These are phyloP conservation scores for Pissodes strobi DNA, from an alignment of 1,140 invertebrate species.

Conservation along the genomic window DNA sequence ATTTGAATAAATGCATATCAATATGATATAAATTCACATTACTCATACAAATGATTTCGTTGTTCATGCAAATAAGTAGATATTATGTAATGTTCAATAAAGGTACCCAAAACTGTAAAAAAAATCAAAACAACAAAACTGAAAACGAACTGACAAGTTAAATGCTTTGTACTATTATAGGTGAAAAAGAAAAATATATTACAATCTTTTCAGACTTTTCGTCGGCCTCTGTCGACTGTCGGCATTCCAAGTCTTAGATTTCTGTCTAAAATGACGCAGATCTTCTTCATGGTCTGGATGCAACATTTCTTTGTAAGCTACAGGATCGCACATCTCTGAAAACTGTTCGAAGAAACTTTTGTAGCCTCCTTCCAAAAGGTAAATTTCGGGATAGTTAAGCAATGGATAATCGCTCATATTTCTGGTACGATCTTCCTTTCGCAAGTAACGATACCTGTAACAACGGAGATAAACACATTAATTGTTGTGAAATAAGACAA, in stretches of 20 bases:
- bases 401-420: constrained; percentile 87
- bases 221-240: constrained; percentile 41
- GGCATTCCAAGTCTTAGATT: constrained; percentile 75
- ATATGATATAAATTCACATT: constrained; percentile 15
- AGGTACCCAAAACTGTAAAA: constrained; percentile 7
- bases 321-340: constrained; percentile 75
- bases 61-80: neutral
- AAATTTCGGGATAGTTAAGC: constrained; percentile 92
- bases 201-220: constrained; percentile 37
- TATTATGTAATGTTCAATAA: neutral
- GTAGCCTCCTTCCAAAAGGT: constrained; percentile 94
- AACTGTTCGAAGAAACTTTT: constrained; percentile 81
- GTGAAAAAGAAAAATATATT: constrained; percentile 13
- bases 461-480: neutral
- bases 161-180: constrained; percentile 34
- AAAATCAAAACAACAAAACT: no score
- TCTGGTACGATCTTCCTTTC: constrained; percentile 78
- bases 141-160: no score
- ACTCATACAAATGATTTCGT: no score
- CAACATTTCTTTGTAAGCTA: constrained; percentile 77
- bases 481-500: neutral
- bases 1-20: no score
- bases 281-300: constrained; percentile 75
- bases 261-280: constrained; percentile 72
- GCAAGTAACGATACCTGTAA: constrained; percentile 79